phyloP scores from a whole-genome alignment of 2,113 vertebrate genomes.

The Zapus hudsonius region DNA sequence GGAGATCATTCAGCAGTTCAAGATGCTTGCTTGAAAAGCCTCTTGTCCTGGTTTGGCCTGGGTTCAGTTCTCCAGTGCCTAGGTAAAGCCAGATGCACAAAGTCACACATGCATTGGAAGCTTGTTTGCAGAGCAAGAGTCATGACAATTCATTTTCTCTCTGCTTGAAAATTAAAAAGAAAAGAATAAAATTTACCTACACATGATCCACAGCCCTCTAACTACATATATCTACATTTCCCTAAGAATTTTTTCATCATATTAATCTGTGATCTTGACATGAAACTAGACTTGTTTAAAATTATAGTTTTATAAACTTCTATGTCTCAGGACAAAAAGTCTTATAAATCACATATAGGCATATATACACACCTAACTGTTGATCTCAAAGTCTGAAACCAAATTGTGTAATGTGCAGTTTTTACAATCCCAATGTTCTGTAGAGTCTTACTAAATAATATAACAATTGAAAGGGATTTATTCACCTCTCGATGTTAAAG shows the following conservation, averaged over 20 bases:
- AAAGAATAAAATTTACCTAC: not conserved
- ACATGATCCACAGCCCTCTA: constrained; percentile 70
- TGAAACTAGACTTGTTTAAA: constrained; percentile 33
- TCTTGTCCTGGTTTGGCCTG: too few species aligned
- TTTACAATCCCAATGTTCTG: not conserved
- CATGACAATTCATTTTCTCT: too few species aligned
- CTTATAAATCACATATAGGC: not conserved
- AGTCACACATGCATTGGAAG: too few species aligned
- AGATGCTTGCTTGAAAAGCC: too few species aligned
- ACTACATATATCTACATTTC: constrained; percentile 13
- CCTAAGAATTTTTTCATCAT: constrained; percentile 51
- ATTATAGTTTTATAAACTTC: constrained; percentile 15
- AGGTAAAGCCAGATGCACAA: too few species aligned
- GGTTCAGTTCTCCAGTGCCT: too few species aligned
- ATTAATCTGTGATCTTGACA: constrained; percentile 40
- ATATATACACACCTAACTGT: not conserved
- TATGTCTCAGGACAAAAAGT: not conserved
- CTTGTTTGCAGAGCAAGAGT: too few species aligned
- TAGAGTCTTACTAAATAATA: not conserved
- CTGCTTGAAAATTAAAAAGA: too few species aligned
- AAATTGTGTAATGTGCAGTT: constrained; percentile 10
- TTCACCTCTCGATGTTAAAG: not conserved
- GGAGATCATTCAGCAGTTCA: too few species aligned
- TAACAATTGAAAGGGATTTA: not conserved
- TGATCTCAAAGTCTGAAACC: not conserved